phyloP scores from a whole-genome alignment of 64 coral and sea anemone genomes.

The Actinia tenebrosa region DNA sequence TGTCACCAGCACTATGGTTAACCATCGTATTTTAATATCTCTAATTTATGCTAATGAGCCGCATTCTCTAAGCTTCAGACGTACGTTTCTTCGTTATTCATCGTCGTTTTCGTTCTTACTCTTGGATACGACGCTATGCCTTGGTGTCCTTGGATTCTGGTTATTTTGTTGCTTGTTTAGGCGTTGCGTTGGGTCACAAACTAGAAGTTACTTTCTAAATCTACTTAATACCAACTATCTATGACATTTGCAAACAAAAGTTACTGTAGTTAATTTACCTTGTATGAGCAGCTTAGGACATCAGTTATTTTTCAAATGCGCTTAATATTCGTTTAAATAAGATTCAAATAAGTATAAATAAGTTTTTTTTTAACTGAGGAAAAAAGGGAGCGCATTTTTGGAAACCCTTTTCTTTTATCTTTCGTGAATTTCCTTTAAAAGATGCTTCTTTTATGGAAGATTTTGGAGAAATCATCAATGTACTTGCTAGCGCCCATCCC shows the following conservation, averaged over 20 bases:
- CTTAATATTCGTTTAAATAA: background rate
- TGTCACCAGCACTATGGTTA: background rate
- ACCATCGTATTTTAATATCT: background rate
- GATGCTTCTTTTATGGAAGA: background rate
- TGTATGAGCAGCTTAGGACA: background rate
- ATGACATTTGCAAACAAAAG: background rate
- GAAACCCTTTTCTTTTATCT: background rate
- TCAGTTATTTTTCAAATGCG: background rate
- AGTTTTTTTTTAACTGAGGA: too few species aligned
- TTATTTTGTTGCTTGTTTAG: background rate
- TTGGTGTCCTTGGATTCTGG: background rate
- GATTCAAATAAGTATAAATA: too few species aligned
- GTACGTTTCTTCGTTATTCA: background rate
- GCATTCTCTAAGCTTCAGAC: background rate
- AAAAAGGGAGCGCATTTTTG: background rate
- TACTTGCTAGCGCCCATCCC: conserved; percentile 1
- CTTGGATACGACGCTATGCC: background rate
- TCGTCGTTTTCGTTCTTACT: background rate
- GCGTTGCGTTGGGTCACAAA: background rate
- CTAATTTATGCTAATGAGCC: background rate
- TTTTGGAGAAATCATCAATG: background rate
- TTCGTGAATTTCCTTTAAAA: background rate
- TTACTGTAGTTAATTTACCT: background rate
- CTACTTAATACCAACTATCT: background rate
- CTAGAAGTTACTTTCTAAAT: background rate